Percentiles rank a stretch among this genome's conserved stretches.
These are phyloP conservation scores for Centropristis striata DNA, from an alignment of 2,113 vertebrate genomes.

Conservation along the genomic window DNA sequence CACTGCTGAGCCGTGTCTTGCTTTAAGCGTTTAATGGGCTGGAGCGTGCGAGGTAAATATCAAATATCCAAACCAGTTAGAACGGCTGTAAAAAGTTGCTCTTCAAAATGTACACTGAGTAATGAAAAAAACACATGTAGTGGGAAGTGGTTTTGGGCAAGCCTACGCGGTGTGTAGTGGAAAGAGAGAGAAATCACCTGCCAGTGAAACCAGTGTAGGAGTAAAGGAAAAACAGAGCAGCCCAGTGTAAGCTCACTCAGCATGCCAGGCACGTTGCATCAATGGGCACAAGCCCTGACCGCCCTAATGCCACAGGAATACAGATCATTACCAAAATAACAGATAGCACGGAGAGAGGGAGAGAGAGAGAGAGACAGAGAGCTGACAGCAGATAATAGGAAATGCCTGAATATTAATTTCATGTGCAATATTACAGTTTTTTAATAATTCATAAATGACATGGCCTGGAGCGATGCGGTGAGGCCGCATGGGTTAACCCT, in stretches of 20 bases:
- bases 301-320: slow-evolving; percentile 78
- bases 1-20: slow-evolving; percentile 39
- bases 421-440: slow-evolving; percentile 55
- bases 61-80: slow-evolving; percentile 13
- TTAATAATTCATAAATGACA: slow-evolving; percentile 81
- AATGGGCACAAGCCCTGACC: slow-evolving; percentile 69
- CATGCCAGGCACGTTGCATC: slow-evolving; percentile 73
- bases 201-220: slow-evolving; percentile 49
- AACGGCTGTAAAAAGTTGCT: background rate
- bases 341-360: slow-evolving; percentile 27
- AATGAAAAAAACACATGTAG: slow-evolving; percentile 16
- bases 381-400: slow-evolving; percentile 63
- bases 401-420: slow-evolving; percentile 76
- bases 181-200: slow-evolving; percentile 53
- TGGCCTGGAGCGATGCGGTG: slow-evolving; percentile 60
- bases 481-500: slow-evolving; percentile 44
- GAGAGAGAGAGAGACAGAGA: slow-evolving; percentile 24
- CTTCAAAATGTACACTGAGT: background rate
- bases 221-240: slow-evolving; percentile 53
- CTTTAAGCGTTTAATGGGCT: slow-evolving; percentile 62
- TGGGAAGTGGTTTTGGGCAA: background rate
- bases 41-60: slow-evolving; percentile 42
- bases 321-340: slow-evolving; percentile 76
- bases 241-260: slow-evolving; percentile 65
- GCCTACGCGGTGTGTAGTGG: background rate